Conservation (phyloP, 1,140 invertebrate species). For the Glomeris maerens region DNA sequence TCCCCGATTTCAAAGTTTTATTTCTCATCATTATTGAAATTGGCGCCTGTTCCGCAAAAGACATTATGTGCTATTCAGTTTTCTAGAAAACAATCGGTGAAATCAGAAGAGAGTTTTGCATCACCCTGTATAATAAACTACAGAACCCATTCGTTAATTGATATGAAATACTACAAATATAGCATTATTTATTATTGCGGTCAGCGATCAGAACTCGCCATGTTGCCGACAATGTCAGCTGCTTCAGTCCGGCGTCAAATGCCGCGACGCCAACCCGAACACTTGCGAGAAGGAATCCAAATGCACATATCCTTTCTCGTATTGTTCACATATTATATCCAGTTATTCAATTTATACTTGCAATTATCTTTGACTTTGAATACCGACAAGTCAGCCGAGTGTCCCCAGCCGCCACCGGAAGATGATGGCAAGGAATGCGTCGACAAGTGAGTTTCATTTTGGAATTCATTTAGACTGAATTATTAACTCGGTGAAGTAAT, state of each 20-base stretch:
- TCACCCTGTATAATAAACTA: too few relatives aligned
- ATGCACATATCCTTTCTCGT: conserved; percentile 23
- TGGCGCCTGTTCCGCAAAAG: too few relatives aligned
- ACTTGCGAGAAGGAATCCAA: conserved; percentile 72
- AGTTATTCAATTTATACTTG: conserved; percentile 7
- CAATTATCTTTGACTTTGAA: conserved; percentile 25
- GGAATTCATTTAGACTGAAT: too few relatives aligned
- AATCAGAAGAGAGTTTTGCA: too few relatives aligned
- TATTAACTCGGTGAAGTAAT: too few relatives aligned
- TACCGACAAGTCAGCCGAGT: conserved; percentile 52
- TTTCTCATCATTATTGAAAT: too few relatives aligned
- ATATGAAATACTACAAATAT: too few relatives aligned
- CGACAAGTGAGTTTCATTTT: conserved; percentile 39
- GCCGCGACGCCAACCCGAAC: conserved; percentile 68
- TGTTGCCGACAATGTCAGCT: conserved; percentile 82
- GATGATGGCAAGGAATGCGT: conserved; percentile 70
- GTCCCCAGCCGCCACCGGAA: conserved; percentile 69
- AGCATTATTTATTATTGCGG: too few relatives aligned
- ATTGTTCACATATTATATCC: conserved; percentile 6
- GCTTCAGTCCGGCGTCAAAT: conserved; percentile 55
- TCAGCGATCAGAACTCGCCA: conserved; percentile 85
- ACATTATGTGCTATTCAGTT: conserved; percentile 9
- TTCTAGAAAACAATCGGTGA: too few relatives aligned
- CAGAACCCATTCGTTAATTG: too few relatives aligned
- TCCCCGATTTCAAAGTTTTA: too few relatives aligned